Evolutionary conservation across 2,888 invertebrate species (phyloP).

Genomic region (Steinernema scapterisci): DNA sequence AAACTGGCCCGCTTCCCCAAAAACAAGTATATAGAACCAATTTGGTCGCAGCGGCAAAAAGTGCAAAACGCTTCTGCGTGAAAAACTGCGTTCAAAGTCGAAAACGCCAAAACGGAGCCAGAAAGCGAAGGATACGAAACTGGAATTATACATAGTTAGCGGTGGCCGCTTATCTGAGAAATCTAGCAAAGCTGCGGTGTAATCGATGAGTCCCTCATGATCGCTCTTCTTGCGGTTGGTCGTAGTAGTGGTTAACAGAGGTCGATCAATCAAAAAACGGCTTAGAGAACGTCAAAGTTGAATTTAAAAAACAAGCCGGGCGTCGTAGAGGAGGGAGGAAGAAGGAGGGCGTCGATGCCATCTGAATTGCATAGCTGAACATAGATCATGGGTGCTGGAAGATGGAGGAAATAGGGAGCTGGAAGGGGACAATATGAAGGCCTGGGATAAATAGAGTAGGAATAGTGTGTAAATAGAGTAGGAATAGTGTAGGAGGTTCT

Average conservation of each 20-base stretch:
- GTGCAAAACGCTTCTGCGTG: neutral
- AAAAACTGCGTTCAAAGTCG: neutral
- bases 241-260: neutral
- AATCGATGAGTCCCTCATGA: neutral
- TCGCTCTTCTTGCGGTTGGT: slow-evolving; percentile 10
- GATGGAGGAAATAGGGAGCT: neutral
- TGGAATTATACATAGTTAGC: no score
- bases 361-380: slow-evolving; percentile 28
- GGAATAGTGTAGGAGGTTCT: no score
- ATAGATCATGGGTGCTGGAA: neutral
- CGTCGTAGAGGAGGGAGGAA: neutral
- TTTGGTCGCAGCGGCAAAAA: neutral
- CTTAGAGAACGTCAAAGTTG: neutral
- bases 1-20: neutral
- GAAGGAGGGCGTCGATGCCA: slow-evolving; percentile 4
- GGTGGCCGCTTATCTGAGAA: neutral
- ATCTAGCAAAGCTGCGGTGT: neutral
- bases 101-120: neutral
- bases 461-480: no score
- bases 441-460: no score
- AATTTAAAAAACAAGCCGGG: slow-evolving; percentile 19
- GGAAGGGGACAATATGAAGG: neutral
- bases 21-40: neutral
- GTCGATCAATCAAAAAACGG: slow-evolving; percentile 5
- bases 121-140: no score